Conservation (phyloP, 2,888 invertebrate genomes). For the Osmoderma eremita region DNA sequence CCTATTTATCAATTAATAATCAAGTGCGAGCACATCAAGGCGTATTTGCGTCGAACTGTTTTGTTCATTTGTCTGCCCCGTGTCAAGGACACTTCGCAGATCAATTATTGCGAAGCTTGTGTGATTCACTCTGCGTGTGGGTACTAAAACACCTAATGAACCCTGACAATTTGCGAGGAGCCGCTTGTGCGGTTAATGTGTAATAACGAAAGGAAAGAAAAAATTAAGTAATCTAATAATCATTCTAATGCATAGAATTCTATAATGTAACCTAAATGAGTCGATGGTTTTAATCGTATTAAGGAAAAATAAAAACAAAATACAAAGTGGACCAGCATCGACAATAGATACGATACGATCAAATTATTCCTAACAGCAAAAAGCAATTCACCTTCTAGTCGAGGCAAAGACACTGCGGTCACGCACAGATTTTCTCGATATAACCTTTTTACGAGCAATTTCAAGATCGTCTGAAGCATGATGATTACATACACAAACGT, state of each 20-base stretch:
- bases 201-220: background rate
- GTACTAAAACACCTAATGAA: background rate
- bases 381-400: slow-evolving; percentile 14
- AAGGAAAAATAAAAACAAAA: too few relatives aligned
- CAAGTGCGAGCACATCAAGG: background rate
- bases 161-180: background rate
- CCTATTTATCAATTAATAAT: too few relatives aligned
- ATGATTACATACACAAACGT: background rate
- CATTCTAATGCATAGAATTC: too few relatives aligned
- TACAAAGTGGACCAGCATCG: too few relatives aligned
- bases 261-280: too few relatives aligned
- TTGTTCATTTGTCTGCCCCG: slow-evolving; percentile 4
- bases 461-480: slow-evolving; percentile 2
- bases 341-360: background rate
- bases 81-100: slow-evolving; percentile 15
- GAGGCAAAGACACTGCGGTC: slow-evolving; percentile 14
- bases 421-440: slow-evolving; percentile 24
- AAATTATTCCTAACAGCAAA: slow-evolving; percentile 3
- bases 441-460: slow-evolving; percentile 19
- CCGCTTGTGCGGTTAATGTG: background rate
- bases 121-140: slow-evolving; percentile 1
- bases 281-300: too few relatives aligned
- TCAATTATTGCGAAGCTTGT: slow-evolving; percentile 1
- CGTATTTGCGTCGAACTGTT: background rate
- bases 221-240: too few relatives aligned